Percentiles rank a stretch among this genome's conserved stretches.
These are phyloP conservation scores for Periparus ater DNA, from an alignment of 2,797 vertebrate species.

Conservation along the genomic window DNA sequence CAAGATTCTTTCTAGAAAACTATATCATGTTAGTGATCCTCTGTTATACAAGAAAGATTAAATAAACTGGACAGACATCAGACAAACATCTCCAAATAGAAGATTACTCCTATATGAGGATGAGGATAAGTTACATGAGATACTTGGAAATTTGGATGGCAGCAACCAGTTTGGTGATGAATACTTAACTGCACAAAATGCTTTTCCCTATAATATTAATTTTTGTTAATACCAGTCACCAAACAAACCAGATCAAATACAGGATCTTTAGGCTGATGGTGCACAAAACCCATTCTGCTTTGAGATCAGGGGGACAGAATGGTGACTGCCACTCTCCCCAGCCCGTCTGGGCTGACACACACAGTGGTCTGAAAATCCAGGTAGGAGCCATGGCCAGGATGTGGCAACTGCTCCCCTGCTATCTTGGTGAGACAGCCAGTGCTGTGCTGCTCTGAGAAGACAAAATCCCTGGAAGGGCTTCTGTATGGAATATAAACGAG, in stretches of 20 bases:
- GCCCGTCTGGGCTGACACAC: background rate
- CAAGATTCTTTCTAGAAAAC: background rate
- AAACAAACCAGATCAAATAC: background rate
- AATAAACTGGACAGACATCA: background rate
- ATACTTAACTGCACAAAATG: constrained; percentile 5
- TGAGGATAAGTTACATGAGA: background rate
- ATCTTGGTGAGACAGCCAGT: background rate
- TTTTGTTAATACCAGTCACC: background rate
- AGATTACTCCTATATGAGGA: no score
- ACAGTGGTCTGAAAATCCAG: constrained; percentile 18
- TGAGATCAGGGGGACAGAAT: background rate
- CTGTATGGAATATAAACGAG: background rate
- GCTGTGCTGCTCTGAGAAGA: background rate
- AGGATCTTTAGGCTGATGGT: background rate
- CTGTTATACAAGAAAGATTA: background rate
- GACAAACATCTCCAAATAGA: background rate
- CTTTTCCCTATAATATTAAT: background rate
- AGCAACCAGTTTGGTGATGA: constrained; percentile 25
- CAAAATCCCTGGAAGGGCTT: constrained; percentile 29
- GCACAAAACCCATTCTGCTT: background rate
- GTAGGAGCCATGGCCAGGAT: background rate
- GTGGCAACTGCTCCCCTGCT: background rate
- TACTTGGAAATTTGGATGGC: background rate
- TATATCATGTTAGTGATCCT: background rate
- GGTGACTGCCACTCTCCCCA: background rate